Conservation (phyloP, 2,797 vertebrate genomes). For the Eremophila alpestris region DNA sequence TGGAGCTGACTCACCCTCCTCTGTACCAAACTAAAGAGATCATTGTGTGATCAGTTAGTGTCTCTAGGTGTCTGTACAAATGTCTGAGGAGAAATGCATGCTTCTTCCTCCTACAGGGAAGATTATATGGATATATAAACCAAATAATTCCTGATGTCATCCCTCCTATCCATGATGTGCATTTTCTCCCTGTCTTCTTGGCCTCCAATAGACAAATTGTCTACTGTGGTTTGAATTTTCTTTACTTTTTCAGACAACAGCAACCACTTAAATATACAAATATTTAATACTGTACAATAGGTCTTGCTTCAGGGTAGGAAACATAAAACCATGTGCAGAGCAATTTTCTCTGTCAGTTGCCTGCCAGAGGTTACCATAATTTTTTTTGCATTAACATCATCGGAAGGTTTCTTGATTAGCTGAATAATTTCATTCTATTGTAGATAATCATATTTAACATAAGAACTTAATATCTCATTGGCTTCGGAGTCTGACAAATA, state of each 20-base stretch:
- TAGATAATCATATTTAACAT: constrained; percentile 6
- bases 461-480: neutral
- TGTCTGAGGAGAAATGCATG: neutral
- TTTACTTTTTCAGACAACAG: neutral
- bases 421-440: neutral
- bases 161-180: neutral
- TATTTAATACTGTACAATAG: neutral
- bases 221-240: neutral
- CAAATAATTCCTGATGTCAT: neutral
- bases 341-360: neutral
- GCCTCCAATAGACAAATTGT: neutral
- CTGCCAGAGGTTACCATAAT: neutral
- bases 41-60: neutral
- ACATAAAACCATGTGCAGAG: neutral
- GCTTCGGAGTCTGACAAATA: neutral
- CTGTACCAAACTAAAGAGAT: neutral
- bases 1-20: neutral
- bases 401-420: neutral
- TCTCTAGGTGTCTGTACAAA: neutral
- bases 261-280: neutral
- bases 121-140: neutral
- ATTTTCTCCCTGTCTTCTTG: neutral
- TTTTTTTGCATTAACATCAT: neutral
- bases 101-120: neutral
- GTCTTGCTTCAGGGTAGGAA: neutral